Evolutionary conservation across 2,888 invertebrate genomes (phyloP), one percentile per base, ranked within the genome.

Genomic region (Diabrotica balteata): DNA sequence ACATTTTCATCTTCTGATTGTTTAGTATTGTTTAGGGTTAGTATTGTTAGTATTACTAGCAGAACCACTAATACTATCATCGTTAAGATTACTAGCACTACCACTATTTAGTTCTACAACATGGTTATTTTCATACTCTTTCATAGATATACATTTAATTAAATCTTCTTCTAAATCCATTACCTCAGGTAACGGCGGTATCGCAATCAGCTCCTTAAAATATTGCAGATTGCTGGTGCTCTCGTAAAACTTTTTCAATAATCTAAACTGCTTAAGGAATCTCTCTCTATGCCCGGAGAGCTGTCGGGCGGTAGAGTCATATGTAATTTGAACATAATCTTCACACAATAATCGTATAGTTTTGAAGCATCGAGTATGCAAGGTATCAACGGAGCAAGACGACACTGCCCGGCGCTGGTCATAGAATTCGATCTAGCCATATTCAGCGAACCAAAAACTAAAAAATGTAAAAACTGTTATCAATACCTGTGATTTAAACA

Each of bases 391-490:
- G 99, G 98, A 7, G 98, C 96, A 63, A 99, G 87, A 51, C 98
- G 90, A 82, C 98, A 99, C 84, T 99, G 98, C 0, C 99, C 98
- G 70, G 95, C 93, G 70, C 92, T 93, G 0, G 97, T 98, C 96
- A 98, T 98, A 6, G 98, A 99, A 84, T 96, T 97, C 53, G 97
- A 94, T 52, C 95, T 90, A 3, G 96, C 95, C 86, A 93, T 92
- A 83, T 98, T 96, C 80, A 98, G 87, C 1, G 97, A 96, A 76
- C 93, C 93, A 86, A 97, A 98, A 72, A 98, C 97, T 95, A 79
- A 71, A 86, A 85, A 47, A 10, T 32, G 32, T 32, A 32, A 32
- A 32, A 32, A 32, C 32, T 32, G 32, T 32, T 32, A 32, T 32
- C 32, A 32, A 32, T 32, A 32, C 32, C 32, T 32, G 32, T 32